These are phyloP conservation scores for Ictalurus furcatus DNA, from an alignment of 2,113 vertebrate species.

Conservation along the genomic window DNA sequence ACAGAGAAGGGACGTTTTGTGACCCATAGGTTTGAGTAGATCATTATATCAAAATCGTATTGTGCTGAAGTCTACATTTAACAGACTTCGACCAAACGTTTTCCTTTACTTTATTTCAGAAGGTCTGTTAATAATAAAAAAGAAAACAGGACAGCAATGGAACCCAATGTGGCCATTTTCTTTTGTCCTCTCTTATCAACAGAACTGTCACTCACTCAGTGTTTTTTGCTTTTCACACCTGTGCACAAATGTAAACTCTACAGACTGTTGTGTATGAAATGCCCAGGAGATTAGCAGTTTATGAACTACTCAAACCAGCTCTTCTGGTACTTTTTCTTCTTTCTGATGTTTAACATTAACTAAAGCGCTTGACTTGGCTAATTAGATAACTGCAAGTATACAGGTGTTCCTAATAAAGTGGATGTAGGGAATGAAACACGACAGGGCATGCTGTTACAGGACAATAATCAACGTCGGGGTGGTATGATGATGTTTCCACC, in stretches of 20 bases:
- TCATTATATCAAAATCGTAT: background rate
- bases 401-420: background rate
- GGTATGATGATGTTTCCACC: background rate
- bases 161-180: background rate
- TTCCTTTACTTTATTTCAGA: background rate
- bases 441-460: background rate
- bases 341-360: background rate
- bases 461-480: background rate
- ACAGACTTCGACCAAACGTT: background rate
- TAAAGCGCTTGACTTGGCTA: background rate
- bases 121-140: background rate
- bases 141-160: background rate
- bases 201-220: background rate
- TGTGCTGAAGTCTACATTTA: background rate
- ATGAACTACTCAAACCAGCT: background rate
- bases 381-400: background rate
- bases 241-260: background rate
- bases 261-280: background rate
- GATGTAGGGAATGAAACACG: background rate
- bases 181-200: background rate
- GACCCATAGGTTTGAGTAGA: background rate
- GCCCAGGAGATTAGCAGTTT: background rate
- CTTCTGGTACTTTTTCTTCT: background rate
- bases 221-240: background rate
- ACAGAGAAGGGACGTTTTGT: constrained; percentile 13